Percentiles rank a stretch among this genome's conserved stretches.
phyloP scores from a whole-genome alignment of 2,797 vertebrate species.

The Lagorchestes hirsutus region DNA sequence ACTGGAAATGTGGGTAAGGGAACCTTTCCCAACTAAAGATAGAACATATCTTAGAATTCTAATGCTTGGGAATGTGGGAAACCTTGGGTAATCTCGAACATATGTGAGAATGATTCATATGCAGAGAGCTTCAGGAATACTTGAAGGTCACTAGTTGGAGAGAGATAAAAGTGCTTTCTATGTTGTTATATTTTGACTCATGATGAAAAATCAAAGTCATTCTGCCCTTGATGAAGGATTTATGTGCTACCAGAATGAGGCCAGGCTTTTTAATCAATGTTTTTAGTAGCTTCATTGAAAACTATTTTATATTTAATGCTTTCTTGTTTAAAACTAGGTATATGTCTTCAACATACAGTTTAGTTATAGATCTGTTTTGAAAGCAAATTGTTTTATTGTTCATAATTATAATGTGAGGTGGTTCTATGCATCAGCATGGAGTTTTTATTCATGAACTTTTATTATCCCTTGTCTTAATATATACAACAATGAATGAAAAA shows the following conservation, averaged over 20 bases:
- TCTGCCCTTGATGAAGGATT: not conserved
- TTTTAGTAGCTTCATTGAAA: not conserved
- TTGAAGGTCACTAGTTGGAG: not conserved
- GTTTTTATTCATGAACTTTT: not conserved
- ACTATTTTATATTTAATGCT: not conserved
- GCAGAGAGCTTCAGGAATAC: not conserved
- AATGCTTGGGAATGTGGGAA: not conserved
- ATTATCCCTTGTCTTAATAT: not conserved
- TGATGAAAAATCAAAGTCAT: slow-evolving; percentile 2
- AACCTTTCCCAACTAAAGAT: not conserved
- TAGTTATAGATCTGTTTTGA: slow-evolving; percentile 6
- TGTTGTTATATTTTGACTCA: not conserved
- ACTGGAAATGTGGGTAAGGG: not conserved
- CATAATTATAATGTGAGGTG: slow-evolving; percentile 10
- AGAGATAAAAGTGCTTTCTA: not conserved
- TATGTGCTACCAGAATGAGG: slow-evolving; percentile 17
- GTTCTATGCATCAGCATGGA: not conserved
- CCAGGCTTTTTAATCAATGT: not conserved
- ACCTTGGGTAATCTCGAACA: not conserved
- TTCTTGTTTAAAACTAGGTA: slow-evolving; percentile 27
- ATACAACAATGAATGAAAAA: not conserved
- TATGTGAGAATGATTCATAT: not conserved
- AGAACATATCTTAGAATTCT: not conserved
- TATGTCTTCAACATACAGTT: not conserved
- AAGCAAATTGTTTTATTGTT: slow-evolving; percentile 7